A percentile compares a stretch with the other conserved stretches of the same genome.
Conservation (phyloP, 92 coral and sea anemone species). For the Zoanthus sansibaricus region DNA sequence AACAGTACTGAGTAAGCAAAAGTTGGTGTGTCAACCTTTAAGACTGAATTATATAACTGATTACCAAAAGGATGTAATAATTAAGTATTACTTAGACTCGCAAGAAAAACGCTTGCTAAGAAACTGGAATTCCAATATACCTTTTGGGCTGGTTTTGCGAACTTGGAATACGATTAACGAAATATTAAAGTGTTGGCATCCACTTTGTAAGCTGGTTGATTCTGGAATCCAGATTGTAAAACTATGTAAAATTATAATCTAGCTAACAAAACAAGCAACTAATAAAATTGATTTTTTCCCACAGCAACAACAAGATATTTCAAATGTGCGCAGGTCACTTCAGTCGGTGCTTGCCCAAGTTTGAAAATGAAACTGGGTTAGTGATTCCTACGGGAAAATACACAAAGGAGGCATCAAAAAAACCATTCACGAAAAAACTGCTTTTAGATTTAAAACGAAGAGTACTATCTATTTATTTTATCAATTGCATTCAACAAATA, state of each 20-base stretch:
- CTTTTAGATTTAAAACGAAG: background rate
- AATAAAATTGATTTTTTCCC: slow-evolving; percentile 15
- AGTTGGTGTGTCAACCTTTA: no score
- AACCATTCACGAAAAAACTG: background rate
- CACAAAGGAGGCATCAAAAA: background rate
- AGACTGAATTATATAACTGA: no score
- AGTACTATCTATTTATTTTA: background rate
- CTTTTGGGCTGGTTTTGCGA: no score
- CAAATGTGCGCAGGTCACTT: slow-evolving; percentile 97
- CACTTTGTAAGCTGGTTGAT: no score
- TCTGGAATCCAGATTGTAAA: background rate
- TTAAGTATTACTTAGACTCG: no score
- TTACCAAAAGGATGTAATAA: no score
- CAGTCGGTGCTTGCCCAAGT: slow-evolving; percentile 99
- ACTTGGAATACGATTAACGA: no score
- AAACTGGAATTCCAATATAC: no score
- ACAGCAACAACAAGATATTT: slow-evolving; percentile 98
- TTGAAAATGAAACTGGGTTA: slow-evolving; percentile 32
- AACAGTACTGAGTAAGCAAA: no score
- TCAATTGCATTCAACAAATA: background rate
- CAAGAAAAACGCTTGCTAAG: no score
- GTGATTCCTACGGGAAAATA: background rate
- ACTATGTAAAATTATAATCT: background rate
- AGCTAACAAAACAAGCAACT: background rate
- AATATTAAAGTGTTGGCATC: no score